phyloP scores from a whole-genome alignment of 2,113 vertebrate genomes.

The Narcine bancroftii region DNA sequence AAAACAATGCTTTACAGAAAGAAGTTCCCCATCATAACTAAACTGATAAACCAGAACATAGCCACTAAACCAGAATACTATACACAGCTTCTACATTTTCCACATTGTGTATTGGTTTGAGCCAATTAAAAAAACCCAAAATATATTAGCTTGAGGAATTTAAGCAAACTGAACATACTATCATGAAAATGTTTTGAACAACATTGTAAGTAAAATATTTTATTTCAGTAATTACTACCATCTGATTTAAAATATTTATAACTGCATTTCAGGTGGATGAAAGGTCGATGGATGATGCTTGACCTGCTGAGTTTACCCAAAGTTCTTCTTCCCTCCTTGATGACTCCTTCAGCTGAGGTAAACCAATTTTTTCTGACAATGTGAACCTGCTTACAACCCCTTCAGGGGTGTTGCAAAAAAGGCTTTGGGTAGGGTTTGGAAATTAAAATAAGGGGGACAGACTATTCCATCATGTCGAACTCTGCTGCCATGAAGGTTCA shows the following conservation, averaged over 20 bases:
- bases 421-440: neutral
- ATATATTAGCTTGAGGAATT: slow-evolving; percentile 5
- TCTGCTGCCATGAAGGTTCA: neutral
- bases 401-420: neutral
- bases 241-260: slow-evolving; percentile 15
- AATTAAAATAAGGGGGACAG: neutral
- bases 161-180: neutral
- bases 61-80: neutral
- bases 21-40: neutral
- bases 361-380: neutral
- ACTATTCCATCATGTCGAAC: neutral
- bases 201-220: slow-evolving; percentile 1
- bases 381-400: neutral
- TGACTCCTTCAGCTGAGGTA: neutral
- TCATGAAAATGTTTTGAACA: neutral
- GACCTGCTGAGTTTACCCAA: neutral
- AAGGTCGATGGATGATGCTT: too few species aligned
- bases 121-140: neutral
- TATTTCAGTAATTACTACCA: neutral
- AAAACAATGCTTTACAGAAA: neutral
- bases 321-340: neutral
- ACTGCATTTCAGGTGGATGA: neutral
- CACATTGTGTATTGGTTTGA: neutral
- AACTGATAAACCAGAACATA: neutral
- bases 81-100: neutral